Percentiles rank a stretch among this genome's conserved stretches.
These are phyloP conservation scores for Melanotaenia parkinsoni DNA, from an alignment of 2,797 vertebrate species.

Conservation along the genomic window DNA sequence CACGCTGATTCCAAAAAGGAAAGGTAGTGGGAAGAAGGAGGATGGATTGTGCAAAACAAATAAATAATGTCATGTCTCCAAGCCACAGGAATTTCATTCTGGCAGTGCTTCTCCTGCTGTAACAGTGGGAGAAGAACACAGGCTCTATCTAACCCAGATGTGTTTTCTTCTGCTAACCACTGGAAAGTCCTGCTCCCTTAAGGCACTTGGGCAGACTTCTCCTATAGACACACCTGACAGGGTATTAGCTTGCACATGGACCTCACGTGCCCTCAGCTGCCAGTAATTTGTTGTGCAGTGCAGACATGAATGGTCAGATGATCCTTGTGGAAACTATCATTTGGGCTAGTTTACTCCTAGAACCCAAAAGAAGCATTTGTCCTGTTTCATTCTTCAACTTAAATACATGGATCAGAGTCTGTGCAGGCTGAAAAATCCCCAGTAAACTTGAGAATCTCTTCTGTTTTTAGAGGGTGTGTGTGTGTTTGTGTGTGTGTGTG, in stretches of 20 bases:
- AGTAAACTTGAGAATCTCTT: conserved; percentile 28
- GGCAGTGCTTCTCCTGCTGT: conserved; percentile 84
- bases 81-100: conserved; percentile 92
- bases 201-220: conserved; percentile 56
- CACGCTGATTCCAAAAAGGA: conserved; percentile 84
- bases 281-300: conserved; percentile 59
- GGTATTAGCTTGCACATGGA: conserved; percentile 69
- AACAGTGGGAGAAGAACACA: conserved; percentile 86
- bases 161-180: conserved; percentile 80
- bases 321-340: conserved; percentile 1
- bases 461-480: conserved; percentile 29
- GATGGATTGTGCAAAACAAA: conserved; percentile 86
- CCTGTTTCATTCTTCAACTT: not conserved
- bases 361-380: not conserved
- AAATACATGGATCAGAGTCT: not conserved
- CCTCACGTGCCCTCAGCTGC: conserved; percentile 62
- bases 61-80: conserved; percentile 91
- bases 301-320: conserved; percentile 44
- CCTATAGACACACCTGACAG: conserved; percentile 72
- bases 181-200: conserved; percentile 75
- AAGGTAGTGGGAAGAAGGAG: conserved; percentile 80
- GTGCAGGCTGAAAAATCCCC: not conserved
- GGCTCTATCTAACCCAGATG: conserved; percentile 92
- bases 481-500: conserved; percentile 37
- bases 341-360: no score